Base-by-base conservation (phyloP, 2,888 invertebrate species). In the Tortrix viridana region DNA sequence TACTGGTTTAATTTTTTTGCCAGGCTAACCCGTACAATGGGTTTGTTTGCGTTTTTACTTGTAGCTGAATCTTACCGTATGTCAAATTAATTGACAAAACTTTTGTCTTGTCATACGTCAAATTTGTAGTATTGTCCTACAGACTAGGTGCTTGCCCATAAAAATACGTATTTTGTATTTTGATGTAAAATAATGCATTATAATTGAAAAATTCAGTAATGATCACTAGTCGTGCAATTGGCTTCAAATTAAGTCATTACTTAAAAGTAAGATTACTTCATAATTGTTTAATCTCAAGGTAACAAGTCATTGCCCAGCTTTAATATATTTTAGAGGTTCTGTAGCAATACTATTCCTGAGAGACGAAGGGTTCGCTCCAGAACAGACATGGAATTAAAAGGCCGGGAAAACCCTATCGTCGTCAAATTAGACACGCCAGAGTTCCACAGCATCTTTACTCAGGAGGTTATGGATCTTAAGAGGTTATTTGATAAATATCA, bases 381-480 rank as follows among this genome's bases (percentile, higher is more conserved):
- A 74, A 74, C 77, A 66, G 89, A 89, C 49, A 81, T 85, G 76
- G 79, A 88, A 46, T 66, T 90, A 23, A 89, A 88, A 74, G 79
- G 72, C 71, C 80, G 92, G 44, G 89, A 93, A 63, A 86, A 95
- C 80, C 96, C 97, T 1, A 85, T 95, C 5, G 94, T 96, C 14
- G 93, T 93, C 75, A 96, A 95, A 80, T 84, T 98, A 20, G 94
- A 96, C 65, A 93, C 94, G 6, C 94, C 94, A 3, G 95, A 97
- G 79, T 97, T 97, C 75, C 93, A 94, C 67, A 94, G 94, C 43
- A 93, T 98, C 59, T 96, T 99, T 74, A 96, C 97, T 0, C 95
- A 96, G 7, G 98, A 98, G 86, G 91, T 99, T 53, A 85, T 93
- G 22, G 85, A 88, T 9, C 87, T 99, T 12, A 93, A 95, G 19